Percentiles rank a stretch among this genome's conserved stretches.
Conservation (phyloP, 2,797 vertebrate species). For the Gephyroberyx darwinii region DNA sequence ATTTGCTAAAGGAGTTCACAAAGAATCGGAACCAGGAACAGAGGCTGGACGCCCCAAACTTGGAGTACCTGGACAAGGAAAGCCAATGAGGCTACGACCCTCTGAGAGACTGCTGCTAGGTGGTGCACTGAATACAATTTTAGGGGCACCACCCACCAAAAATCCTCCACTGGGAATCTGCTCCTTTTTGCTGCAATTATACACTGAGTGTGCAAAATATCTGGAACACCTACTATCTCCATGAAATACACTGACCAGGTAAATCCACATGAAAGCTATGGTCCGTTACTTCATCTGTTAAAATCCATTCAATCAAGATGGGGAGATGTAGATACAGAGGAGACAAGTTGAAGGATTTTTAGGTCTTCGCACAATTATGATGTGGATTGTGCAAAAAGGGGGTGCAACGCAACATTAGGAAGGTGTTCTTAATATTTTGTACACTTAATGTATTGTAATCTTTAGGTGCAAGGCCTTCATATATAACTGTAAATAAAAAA, state of each 20-base stretch:
- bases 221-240: background rate
- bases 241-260: background rate
- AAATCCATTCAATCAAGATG: background rate
- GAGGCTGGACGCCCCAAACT: slow-evolving; percentile 88
- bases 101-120: slow-evolving; percentile 42
- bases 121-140: slow-evolving; percentile 2
- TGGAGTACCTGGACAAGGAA: slow-evolving; percentile 89
- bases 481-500: slow-evolving; percentile 24
- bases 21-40: slow-evolving; percentile 93
- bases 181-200: background rate
- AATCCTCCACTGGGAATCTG: background rate
- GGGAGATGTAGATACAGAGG: background rate
- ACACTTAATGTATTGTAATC: slow-evolving; percentile 7
- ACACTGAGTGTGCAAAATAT: slow-evolving; percentile 7
- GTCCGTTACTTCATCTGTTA: background rate
- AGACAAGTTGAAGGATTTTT: background rate
- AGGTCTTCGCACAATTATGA: background rate
- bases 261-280: background rate
- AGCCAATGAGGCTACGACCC: slow-evolving; percentile 50
- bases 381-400: background rate
- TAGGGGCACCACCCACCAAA: slow-evolving; percentile 12
- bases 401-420: background rate
- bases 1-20: slow-evolving; percentile 90
- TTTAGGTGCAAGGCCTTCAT: slow-evolving; percentile 11
- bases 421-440: slow-evolving; percentile 21